Evolutionary conservation across 2,797 vertebrate genomes (phyloP).

Genomic region (Mormyrus hasselquistii): DNA sequence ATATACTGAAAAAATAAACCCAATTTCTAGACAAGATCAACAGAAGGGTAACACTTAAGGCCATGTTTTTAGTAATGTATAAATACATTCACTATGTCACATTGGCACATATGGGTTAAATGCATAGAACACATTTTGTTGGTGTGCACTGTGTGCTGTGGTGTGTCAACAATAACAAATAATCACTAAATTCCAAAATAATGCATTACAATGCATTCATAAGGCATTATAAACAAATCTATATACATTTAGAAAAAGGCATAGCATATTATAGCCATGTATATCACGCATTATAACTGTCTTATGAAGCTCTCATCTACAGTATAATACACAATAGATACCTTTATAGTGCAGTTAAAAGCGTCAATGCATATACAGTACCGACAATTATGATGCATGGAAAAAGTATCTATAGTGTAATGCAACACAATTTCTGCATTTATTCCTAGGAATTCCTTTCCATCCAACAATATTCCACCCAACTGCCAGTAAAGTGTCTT

Average conservation of each 20-base stretch:
- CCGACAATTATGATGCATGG: background rate
- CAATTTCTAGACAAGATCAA: background rate
- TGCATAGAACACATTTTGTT: no score
- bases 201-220: background rate
- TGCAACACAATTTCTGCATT: background rate
- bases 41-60: background rate
- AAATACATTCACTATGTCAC: background rate
- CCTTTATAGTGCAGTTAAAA: background rate
- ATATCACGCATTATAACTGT: background rate
- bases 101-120: no score
- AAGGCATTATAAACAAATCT: background rate
- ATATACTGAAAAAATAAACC: constrained; percentile 9
- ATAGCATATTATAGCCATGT: background rate
- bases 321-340: background rate
- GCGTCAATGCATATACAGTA: background rate
- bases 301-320: background rate
- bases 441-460: background rate
- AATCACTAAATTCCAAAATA: background rate
- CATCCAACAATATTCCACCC: background rate
- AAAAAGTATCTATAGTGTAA: background rate
- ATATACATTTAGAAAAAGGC: background rate
- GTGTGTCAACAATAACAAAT: no score
- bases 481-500: background rate
- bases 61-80: background rate
- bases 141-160: no score